Conservation (phyloP, 2,888 invertebrate species). For the Isotomurus palustris region DNA sequence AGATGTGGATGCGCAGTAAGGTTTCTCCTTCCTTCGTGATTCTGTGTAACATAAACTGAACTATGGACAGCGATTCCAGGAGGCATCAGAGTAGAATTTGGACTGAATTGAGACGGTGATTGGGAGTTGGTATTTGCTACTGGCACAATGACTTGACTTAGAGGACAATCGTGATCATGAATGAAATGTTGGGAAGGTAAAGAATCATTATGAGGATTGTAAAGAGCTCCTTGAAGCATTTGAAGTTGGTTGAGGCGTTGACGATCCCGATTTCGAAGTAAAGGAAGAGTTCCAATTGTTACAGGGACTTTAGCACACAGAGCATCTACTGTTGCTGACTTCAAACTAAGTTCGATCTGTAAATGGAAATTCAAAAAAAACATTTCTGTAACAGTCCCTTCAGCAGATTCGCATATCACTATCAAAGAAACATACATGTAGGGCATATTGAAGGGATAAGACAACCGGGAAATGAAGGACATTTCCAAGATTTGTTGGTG, state of each 20-base stretch:
- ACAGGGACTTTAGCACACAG: slow-evolving; percentile 31
- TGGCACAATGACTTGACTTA: slow-evolving; percentile 27
- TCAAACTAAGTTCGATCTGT: slow-evolving; percentile 28
- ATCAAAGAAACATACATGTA: slow-evolving; percentile 19
- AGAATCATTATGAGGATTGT: neutral
- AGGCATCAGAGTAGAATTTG: no score
- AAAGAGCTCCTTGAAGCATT: neutral
- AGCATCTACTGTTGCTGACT: slow-evolving; percentile 25
- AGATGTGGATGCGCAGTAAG: no score
- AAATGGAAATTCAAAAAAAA: neutral
- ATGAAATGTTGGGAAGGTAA: no score
- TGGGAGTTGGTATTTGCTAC: slow-evolving; percentile 6
- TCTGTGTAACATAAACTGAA: neutral
- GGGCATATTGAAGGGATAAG: slow-evolving; percentile 26
- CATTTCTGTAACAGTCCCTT: slow-evolving; percentile 18
- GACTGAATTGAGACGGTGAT: slow-evolving; percentile 24
- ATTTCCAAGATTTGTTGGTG: slow-evolving; percentile 36
- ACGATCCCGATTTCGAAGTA: slow-evolving; percentile 7
- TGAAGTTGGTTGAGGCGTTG: neutral
- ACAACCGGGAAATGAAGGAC: slow-evolving; percentile 27
- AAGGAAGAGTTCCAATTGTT: slow-evolving; percentile 26
- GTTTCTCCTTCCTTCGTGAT: no score
- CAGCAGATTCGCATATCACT: neutral
- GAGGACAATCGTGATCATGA: slow-evolving; percentile 17
- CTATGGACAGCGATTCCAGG: neutral